phyloP scores from a whole-genome alignment of 2,888 invertebrate species.

The Drosophila rellima region DNA sequence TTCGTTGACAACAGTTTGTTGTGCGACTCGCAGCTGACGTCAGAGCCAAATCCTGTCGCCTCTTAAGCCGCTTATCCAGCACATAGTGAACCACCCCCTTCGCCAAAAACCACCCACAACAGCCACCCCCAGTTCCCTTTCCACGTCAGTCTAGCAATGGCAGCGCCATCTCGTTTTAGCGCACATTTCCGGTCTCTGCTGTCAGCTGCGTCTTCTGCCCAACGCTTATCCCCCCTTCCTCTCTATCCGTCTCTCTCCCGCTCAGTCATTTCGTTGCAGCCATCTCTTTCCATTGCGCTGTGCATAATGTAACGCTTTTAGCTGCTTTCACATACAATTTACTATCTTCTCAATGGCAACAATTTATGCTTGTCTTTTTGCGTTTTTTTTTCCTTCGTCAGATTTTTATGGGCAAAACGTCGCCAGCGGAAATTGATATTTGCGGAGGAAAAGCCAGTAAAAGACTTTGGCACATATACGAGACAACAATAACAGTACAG shows the following conservation, averaged over 20 bases:
- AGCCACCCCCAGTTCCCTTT: not conserved
- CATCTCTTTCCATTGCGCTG: slow-evolving; percentile 29
- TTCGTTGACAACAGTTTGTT: slow-evolving; percentile 47
- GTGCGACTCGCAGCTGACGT: slow-evolving; percentile 48
- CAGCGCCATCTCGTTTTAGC: slow-evolving; percentile 77
- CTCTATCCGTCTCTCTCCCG: not conserved
- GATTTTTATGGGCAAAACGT: slow-evolving; percentile 72
- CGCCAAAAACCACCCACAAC: not conserved
- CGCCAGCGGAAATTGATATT: slow-evolving; percentile 82
- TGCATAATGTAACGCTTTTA: slow-evolving; percentile 72
- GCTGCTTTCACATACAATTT: slow-evolving; percentile 81
- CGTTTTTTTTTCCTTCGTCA: not conserved
- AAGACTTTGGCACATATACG: slow-evolving; percentile 65
- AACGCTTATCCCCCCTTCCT: slow-evolving; percentile 38
- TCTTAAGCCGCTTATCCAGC: not conserved
- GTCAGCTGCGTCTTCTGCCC: slow-evolving; percentile 32
- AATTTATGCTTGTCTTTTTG: slow-evolving; percentile 64
- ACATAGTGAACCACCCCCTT: slow-evolving; percentile 23
- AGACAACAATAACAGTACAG: slow-evolving; percentile 15
- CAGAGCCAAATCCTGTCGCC: slow-evolving; percentile 24
- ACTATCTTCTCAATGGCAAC: slow-evolving; percentile 78
- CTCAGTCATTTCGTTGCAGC: not conserved
- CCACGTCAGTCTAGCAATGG: slow-evolving; percentile 35
- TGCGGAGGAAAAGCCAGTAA: slow-evolving; percentile 66
- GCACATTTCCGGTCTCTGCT: slow-evolving; percentile 68